Conservation (phyloP, 1,140 invertebrate genomes). For the Macrostomum lignano region DNA sequence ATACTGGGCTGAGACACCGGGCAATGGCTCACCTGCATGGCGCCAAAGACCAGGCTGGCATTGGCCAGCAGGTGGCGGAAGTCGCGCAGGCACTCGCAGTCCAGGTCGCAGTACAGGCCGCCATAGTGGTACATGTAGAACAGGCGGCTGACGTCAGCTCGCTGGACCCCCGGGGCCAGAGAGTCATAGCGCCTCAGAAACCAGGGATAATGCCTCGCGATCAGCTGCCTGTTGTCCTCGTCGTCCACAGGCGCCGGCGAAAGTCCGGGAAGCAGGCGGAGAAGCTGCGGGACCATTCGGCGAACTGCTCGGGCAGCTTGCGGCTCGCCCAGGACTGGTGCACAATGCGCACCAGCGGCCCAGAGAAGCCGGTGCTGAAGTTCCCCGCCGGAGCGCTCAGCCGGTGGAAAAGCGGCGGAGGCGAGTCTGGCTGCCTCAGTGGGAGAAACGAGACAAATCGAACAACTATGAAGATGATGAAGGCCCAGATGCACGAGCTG, state of each 20-base stretch:
- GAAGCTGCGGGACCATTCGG: not conserved
- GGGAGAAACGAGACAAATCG: no score
- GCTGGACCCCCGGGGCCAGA: not conserved
- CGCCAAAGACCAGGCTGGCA: not conserved
- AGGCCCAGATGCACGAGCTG: no score
- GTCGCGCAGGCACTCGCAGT: not conserved
- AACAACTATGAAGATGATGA: no score
- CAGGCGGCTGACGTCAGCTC: not conserved
- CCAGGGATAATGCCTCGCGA: not conserved
- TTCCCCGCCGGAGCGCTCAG: no score
- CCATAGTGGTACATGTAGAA: conserved; percentile 2
- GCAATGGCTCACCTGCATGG: no score
- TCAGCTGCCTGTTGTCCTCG: not conserved
- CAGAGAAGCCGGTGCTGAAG: no score
- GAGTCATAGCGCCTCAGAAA: not conserved
- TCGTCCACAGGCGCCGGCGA: not conserved
- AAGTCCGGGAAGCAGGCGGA: not conserved
- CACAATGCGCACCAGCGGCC: not conserved
- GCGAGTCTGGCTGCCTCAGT: no score
- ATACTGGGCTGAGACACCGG: no score
- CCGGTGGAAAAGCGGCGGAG: no score
- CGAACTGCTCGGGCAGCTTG: not conserved
- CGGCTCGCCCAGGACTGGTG: not conserved
- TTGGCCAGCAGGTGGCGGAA: not conserved
- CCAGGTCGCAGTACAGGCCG: not conserved